Percentiles rank a stretch among this genome's conserved stretches.
Conservation (phyloP, 2,888 invertebrate species). For the Latheticus oryzae region DNA sequence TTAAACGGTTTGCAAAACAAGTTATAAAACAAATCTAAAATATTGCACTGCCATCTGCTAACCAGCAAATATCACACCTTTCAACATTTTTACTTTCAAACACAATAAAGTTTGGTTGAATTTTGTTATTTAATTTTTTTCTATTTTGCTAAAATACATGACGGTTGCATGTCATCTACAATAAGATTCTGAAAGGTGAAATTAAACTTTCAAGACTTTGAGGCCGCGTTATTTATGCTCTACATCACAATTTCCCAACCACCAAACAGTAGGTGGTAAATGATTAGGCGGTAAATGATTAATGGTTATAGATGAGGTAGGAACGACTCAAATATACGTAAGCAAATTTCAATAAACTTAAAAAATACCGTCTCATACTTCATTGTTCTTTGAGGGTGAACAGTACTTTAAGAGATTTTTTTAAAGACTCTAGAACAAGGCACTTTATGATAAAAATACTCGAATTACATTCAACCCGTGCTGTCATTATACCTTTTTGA, state of each 20-base stretch:
- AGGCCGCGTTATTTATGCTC: slow-evolving; percentile 29
- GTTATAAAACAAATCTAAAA: slow-evolving; percentile 39
- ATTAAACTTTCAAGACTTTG: slow-evolving; percentile 35
- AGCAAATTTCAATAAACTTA: slow-evolving; percentile 29
- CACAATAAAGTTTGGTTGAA: slow-evolving; percentile 23
- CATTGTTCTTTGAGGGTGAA: slow-evolving; percentile 26
- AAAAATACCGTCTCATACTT: slow-evolving; percentile 28
- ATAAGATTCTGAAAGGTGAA: slow-evolving; percentile 33
- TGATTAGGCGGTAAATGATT: slow-evolving; percentile 38
- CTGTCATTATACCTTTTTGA: slow-evolving; percentile 4
- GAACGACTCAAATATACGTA: slow-evolving; percentile 31
- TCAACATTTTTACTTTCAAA: slow-evolving; percentile 36
- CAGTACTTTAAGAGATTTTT: slow-evolving; percentile 24
- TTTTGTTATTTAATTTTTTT: no score
- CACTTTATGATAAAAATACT: slow-evolving; percentile 20
- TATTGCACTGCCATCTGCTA: slow-evolving; percentile 38
- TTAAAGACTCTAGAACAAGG: slow-evolving; percentile 19
- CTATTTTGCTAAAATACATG: no score
- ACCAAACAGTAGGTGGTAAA: slow-evolving; percentile 26
- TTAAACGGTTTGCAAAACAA: slow-evolving; percentile 35
- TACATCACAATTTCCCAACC: slow-evolving; percentile 34
- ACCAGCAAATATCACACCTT: slow-evolving; percentile 37
- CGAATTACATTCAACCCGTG: slow-evolving; percentile 5
- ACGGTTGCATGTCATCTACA: slow-evolving; percentile 34
- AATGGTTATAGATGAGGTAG: slow-evolving; percentile 35